Evolutionary conservation across 2,888 invertebrate genomes (phyloP), one percentile per base, ranked within the genome.

Genomic region (Drosophila tripunctata): DNA sequence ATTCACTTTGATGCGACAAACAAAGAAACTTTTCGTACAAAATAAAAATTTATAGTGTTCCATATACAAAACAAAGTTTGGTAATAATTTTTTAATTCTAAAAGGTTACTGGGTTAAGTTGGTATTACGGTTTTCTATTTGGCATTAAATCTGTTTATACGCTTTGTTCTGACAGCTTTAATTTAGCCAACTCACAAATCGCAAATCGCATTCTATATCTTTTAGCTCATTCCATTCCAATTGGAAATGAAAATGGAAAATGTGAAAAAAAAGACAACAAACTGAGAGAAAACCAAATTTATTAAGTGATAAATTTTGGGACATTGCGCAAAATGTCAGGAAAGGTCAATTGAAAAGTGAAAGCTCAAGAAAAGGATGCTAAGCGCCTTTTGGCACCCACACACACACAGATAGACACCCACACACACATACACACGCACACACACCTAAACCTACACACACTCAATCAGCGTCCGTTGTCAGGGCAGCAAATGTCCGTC

Each of bases 301-400:
- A 82, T 82, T 84, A 82, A 82, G 81, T 84, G 81, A 82, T 82
- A 82, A 82, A 82, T 82, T n/a, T 84, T 64, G 50, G 72, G 63
- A 57, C 74, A 84, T 54, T 74, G 84, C 67, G 76, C 67, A 76
- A 81, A 73, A 74, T 84, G 84, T 78, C 82, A 71, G 62, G 71
- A 81, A 82, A 84, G 81, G 81, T 84, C 81, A 82, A 82, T 81
- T 78, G 81, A 78, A 84, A 82, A 82, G 81, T 78, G 81, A 82
- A 82, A 81, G 81, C 84, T 76, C 60, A 65, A 75, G 78, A 63
- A 84, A 81, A 81, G 81, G 81, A 74, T 75, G 73, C 58, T 73
- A 67, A 72, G 78, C 78, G 75, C 64, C 83, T 79, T 79, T 66
- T 70, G 66, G 66, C 79, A 79, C 79, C 70, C 77, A 71, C 65